Evolutionary conservation across 2,797 vertebrate species (phyloP).

Genomic region (Pteronotus mesoamericanus): DNA sequence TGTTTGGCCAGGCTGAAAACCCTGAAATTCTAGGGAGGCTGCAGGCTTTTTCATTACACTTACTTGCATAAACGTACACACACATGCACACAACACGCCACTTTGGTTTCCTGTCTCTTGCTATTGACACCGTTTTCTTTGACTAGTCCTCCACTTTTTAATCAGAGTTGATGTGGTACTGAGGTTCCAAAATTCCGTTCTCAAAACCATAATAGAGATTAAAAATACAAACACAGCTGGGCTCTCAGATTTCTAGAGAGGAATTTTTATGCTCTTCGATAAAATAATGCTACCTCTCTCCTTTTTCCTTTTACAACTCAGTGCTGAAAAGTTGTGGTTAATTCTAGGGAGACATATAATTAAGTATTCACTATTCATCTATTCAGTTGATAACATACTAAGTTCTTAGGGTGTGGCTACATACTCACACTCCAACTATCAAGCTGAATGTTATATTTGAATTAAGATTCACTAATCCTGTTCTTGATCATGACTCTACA

Average conservation of each 20-base stretch:
- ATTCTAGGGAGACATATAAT: neutral
- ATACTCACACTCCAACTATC: neutral
- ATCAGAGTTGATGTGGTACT: neutral
- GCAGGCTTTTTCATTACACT: neutral
- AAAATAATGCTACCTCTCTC: neutral
- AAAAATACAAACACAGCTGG: neutral
- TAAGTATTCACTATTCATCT: constrained; percentile 18
- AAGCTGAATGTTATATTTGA: neutral
- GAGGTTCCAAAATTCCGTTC: neutral
- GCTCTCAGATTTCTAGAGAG: constrained; percentile 30
- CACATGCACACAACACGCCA: neutral
- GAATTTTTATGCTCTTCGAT: constrained; percentile 4
- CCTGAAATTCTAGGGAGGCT: neutral
- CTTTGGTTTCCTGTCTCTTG: neutral
- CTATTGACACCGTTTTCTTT: neutral
- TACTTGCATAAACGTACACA: neutral
- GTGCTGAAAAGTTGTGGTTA: constrained; percentile 44
- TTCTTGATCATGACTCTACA: constrained; percentile 14
- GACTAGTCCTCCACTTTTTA: neutral
- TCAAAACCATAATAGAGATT: constrained; percentile 15
- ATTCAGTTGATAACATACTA: neutral
- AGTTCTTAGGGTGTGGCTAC: neutral
- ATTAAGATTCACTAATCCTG: constrained; percentile 34
- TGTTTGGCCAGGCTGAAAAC: neutral
- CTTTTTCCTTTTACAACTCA: neutral